Conservation (phyloP, 2,888 invertebrate species). For the Bugula neritina region DNA sequence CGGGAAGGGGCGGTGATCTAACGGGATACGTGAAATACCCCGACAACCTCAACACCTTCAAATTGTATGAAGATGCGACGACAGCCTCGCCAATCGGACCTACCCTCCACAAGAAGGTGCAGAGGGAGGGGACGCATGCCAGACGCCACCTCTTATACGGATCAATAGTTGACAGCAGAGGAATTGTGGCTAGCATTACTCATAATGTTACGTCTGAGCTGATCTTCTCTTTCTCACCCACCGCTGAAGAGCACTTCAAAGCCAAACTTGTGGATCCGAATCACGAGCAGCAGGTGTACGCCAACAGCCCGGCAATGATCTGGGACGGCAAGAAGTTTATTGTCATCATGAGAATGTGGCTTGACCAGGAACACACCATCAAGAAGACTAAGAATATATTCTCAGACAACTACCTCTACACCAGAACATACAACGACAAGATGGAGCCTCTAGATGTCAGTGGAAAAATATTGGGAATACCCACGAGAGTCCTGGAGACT, state of each 20-base stretch:
- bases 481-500: conserved; percentile 26
- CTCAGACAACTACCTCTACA: conserved; percentile 37
- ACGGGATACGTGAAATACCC: neutral
- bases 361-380: conserved; percentile 34
- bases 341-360: conserved; percentile 35
- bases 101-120: neutral
- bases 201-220: conserved; percentile 3
- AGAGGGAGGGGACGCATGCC: neutral
- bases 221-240: conserved; percentile 36
- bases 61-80: neutral
- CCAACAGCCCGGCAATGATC: conserved; percentile 36
- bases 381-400: conserved; percentile 32
- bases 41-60: neutral
- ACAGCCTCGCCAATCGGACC: neutral
- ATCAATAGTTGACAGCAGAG: neutral
- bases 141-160: neutral
- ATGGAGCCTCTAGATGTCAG: conserved; percentile 33
- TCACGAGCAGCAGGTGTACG: conserved; percentile 33
- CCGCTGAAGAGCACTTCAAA: conserved; percentile 31
- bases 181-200: neutral
- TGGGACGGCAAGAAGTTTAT: conserved; percentile 34
- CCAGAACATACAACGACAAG: conserved; percentile 34
- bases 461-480: conserved; percentile 36
- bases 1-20: neutral
- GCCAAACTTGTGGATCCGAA: conserved; percentile 32